Conservation (phyloP, 2,888 invertebrate genomes). For the Platypus cylindrus region DNA sequence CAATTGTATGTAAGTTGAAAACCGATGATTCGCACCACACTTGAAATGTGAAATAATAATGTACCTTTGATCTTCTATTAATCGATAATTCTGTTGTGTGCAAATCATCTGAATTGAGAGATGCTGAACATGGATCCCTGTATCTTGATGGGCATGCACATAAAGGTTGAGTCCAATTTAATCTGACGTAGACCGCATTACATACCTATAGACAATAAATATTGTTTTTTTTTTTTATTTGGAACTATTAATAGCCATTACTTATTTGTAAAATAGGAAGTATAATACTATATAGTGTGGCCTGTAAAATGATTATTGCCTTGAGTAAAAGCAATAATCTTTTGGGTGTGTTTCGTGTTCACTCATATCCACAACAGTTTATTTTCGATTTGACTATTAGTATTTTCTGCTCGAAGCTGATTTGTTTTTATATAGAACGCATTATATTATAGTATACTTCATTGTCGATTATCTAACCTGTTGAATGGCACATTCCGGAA, state of each 20-base stretch:
- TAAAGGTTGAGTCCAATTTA: slow-evolving; percentile 85
- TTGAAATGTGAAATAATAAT: too few relatives aligned
- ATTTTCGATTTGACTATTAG: too few relatives aligned
- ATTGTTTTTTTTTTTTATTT: background rate
- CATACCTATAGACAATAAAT: slow-evolving; percentile 58
- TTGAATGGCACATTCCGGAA: slow-evolving; percentile 90
- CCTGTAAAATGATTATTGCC: too few relatives aligned
- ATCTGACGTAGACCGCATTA: slow-evolving; percentile 82
- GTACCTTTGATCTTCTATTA: slow-evolving; percentile 74
- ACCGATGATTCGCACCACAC: too few relatives aligned
- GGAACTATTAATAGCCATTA: background rate
- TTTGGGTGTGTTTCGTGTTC: too few relatives aligned
- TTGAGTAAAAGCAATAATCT: too few relatives aligned
- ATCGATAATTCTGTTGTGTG: slow-evolving; percentile 85
- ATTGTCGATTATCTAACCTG: slow-evolving; percentile 43
- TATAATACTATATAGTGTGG: too few relatives aligned
- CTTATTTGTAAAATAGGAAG: too few relatives aligned
- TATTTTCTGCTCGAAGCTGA: background rate
- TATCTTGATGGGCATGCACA: slow-evolving; percentile 85
- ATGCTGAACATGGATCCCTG: slow-evolving; percentile 83
- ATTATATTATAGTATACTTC: too few relatives aligned
- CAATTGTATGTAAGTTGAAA: too few relatives aligned
- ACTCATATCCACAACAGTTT: too few relatives aligned
- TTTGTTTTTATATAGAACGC: slow-evolving; percentile 1
- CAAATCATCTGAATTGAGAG: slow-evolving; percentile 77